These are phyloP conservation scores for Macrophya annulata DNA, from an alignment of 2,888 invertebrate genomes.

Conservation along the genomic window DNA sequence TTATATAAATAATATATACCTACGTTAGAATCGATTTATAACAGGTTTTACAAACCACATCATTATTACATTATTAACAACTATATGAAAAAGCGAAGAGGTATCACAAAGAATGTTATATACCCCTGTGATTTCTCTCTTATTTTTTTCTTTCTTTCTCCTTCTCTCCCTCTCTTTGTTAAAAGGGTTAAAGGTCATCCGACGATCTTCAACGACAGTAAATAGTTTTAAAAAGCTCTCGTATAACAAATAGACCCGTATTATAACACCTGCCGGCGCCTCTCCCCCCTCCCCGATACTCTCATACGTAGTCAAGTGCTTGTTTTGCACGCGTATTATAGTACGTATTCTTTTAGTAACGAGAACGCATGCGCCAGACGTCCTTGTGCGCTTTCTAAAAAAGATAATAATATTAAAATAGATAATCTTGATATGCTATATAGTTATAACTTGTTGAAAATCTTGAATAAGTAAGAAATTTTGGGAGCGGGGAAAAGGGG, in stretches of 20 bases:
- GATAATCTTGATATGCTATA: neutral
- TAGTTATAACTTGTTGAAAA: neutral
- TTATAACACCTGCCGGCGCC: conserved; percentile 54
- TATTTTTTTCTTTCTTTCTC: neutral
- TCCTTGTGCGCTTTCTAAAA: conserved; percentile 68
- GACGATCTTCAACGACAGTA: conserved; percentile 17
- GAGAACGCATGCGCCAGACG: conserved; percentile 55
- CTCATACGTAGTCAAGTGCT: conserved; percentile 46
- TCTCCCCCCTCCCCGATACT: conserved; percentile 55
- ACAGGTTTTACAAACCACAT: neutral
- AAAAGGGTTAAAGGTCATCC: conserved; percentile 36
- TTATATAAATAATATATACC: conserved; percentile 17
- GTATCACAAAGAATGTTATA: neutral
- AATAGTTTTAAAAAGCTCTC: conserved; percentile 39
- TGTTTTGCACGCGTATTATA: conserved; percentile 53
- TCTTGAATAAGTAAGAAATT: neutral
- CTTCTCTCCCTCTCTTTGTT: conserved; percentile 1
- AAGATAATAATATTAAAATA: conserved; percentile 59
- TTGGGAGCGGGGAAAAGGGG: neutral
- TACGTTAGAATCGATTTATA: neutral
- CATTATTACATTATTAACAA: conserved; percentile 20
- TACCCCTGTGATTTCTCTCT: neutral
- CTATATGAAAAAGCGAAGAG: neutral
- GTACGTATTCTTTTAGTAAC: conserved; percentile 59
- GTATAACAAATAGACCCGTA: conserved; percentile 46